A percentile compares a stretch with the other conserved stretches of the same genome.
phyloP scores from a whole-genome alignment of 92 coral and sea anemone genomes.

The Epizoanthus stellaris region DNA sequence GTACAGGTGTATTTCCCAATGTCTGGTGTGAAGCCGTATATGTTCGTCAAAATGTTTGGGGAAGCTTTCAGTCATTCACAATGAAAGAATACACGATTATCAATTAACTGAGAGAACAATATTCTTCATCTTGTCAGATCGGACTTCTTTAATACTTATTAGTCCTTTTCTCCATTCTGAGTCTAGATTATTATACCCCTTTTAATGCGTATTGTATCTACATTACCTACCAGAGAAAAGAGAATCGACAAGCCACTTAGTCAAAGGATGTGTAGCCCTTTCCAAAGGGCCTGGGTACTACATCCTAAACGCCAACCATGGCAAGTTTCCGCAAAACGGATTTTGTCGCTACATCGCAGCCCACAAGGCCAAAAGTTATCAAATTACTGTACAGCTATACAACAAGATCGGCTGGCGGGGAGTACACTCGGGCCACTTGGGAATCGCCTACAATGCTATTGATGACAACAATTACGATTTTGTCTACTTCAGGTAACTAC shows the following conservation, averaged over 20 bases:
- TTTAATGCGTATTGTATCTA: no score
- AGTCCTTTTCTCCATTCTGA: no score
- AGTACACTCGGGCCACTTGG: slow-evolving; percentile 60
- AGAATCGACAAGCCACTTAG: not conserved
- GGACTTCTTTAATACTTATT: no score
- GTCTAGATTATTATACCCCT: no score
- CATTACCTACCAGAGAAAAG: not conserved
- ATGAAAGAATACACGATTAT: no score
- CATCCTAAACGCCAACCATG: slow-evolving; percentile 68
- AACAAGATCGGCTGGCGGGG: slow-evolving; percentile 66
- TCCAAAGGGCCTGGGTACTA: slow-evolving; percentile 52
- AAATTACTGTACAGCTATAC: slow-evolving; percentile 47
- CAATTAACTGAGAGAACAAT: no score
- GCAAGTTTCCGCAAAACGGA: slow-evolving; percentile 61
- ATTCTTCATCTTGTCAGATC: no score
- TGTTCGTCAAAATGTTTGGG: no score
- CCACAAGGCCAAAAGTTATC: slow-evolving; percentile 21
- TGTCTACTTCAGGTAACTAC: slow-evolving; percentile 71
- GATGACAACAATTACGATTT: slow-evolving; percentile 70
- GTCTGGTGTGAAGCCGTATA: no score
- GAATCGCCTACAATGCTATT: slow-evolving; percentile 60
- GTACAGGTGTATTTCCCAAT: no score
- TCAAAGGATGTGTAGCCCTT: slow-evolving; percentile 7
- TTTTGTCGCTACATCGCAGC: slow-evolving; percentile 54
- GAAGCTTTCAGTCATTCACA: no score